Percentiles rank a stretch among this genome's conserved stretches.
These are phyloP conservation scores for Chromobotia macracanthus DNA, from an alignment of 2,797 vertebrate species.

Conservation along the genomic window DNA sequence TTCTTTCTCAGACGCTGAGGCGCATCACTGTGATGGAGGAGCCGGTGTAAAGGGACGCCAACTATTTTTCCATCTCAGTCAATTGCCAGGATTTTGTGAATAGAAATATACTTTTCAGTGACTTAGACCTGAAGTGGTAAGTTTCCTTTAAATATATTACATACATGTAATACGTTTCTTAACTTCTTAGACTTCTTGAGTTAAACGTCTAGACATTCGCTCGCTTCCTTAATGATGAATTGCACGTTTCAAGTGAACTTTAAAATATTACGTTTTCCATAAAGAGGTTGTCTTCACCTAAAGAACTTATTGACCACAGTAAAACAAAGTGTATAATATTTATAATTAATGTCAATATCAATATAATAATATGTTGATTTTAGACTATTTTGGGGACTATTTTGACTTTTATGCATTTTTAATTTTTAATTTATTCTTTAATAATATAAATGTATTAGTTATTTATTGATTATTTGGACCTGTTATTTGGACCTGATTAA, in stretches of 20 bases:
- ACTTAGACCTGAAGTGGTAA: conserved; percentile 8
- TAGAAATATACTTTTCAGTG: background rate
- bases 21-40: conserved; percentile 33
- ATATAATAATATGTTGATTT: too few species aligned
- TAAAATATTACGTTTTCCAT: background rate
- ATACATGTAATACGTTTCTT: too few species aligned
- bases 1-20: background rate
- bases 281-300: too few species aligned
- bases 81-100: background rate
- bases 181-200: background rate
- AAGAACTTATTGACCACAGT: too few species aligned
- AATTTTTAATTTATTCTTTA: too few species aligned
- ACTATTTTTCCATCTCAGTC: background rate
- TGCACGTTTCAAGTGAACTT: background rate
- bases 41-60: conserved; percentile 3
- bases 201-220: background rate
- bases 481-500: too few species aligned
- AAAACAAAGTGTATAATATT: too few species aligned
- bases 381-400: too few species aligned
- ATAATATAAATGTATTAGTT: too few species aligned
- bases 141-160: background rate
- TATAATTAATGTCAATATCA: too few species aligned
- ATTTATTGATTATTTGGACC: too few species aligned
- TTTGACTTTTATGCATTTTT: too few species aligned
- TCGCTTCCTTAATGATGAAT: background rate